phyloP scores from a whole-genome alignment of 1,140 invertebrate genomes.

The Sycophila sp. region DNA sequence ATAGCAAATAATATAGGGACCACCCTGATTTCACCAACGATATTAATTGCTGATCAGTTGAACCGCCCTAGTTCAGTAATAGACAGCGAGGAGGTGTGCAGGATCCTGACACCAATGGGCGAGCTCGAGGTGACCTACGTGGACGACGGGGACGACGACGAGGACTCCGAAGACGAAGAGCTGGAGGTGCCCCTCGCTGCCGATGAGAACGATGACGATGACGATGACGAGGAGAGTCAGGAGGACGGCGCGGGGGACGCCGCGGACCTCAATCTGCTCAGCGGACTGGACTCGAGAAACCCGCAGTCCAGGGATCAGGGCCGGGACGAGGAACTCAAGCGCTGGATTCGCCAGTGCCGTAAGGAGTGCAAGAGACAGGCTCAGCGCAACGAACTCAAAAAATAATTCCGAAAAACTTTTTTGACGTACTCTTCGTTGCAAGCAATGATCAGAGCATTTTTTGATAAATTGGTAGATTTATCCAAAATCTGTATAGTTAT shows the following conservation, averaged over 20 bases:
- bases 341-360: conserved; percentile 45
- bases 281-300: background rate
- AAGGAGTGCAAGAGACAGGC: conserved; percentile 29
- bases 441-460: too few relatives aligned
- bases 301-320: background rate
- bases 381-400: too few relatives aligned
- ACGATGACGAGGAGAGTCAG: background rate
- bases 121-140: background rate
- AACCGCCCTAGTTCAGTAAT: background rate
- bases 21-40: too few relatives aligned
- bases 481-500: too few relatives aligned
- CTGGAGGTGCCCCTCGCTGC: too few relatives aligned
- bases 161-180: background rate
- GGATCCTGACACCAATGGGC: background rate
- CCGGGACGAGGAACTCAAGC: conserved; percentile 39
- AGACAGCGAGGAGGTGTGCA: background rate
- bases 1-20: too few relatives aligned
- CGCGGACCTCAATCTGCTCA: background rate
- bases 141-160: background rate
- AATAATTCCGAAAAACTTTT: too few relatives aligned
- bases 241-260: background rate
- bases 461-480: too few relatives aligned
- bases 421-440: too few relatives aligned
- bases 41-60: too few relatives aligned
- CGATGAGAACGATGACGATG: background rate